These are phyloP conservation scores for Archivesica marissinica DNA, from an alignment of 1,140 invertebrate species.

Conservation along the genomic window DNA sequence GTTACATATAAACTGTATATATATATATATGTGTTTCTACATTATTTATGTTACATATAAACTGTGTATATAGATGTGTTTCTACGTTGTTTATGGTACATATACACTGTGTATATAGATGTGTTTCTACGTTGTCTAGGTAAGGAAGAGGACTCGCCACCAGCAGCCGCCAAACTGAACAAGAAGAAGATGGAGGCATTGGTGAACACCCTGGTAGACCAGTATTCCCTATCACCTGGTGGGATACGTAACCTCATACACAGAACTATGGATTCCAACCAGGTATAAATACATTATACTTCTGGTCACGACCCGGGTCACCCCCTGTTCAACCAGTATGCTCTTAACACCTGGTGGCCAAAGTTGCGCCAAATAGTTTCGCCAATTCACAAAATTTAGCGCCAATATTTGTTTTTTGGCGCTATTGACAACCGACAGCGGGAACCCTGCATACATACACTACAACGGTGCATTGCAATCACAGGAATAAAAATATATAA, in stretches of 20 bases:
- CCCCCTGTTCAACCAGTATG: background rate
- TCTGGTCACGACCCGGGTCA: background rate
- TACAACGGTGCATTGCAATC: background rate
- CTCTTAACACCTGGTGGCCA: background rate
- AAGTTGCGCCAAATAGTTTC: too few species aligned
- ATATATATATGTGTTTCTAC: too few species aligned
- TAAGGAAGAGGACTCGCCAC: background rate
- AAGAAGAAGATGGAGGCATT: conserved; percentile 59
- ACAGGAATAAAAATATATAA: background rate
- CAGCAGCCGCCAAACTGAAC: conserved; percentile 18
- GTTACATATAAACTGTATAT: too few species aligned
- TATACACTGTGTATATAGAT: too few species aligned
- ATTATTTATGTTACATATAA: too few species aligned
- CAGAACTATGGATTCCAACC: conserved; percentile 54
- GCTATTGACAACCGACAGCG: too few species aligned
- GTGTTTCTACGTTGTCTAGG: background rate
- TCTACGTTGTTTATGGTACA: too few species aligned
- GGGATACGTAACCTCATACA: conserved; percentile 56
- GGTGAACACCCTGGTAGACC: conserved; percentile 51
- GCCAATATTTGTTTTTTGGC: too few species aligned
- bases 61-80: too few species aligned
- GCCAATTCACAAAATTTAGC: too few species aligned
- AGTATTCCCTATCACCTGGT: conserved; percentile 59
- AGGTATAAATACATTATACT: background rate
- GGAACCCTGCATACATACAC: background rate